Evolutionary conservation across 2,888 invertebrate species (phyloP), one percentile per base, ranked within the genome.

Genomic region (Aphodius sticticus): DNA sequence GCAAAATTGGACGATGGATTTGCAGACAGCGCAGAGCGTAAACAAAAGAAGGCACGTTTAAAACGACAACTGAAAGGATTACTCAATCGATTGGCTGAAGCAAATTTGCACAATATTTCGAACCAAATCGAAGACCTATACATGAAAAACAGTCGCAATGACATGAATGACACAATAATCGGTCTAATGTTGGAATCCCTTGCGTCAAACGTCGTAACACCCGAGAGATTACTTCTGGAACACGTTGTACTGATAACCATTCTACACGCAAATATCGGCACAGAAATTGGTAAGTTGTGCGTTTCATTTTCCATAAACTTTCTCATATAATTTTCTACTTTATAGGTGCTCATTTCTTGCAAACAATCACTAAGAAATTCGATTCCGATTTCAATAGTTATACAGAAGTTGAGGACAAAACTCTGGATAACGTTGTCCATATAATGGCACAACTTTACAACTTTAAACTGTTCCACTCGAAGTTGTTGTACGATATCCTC

Each of bases 261-360:
- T 82, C 88, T 98, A 38, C 97, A 98, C 88, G 96, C 96, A 0
- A 97, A 97, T 88, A 93, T 99, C 69, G 98, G 96, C 14, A 93
- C 93, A 3, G 98, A 99, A 92, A 93, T 99, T 77, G 97, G 97
- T 94, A 86, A 89, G 91, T 87, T 76, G 37, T 26, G 3, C 3
- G 12, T 70, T 69, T 77, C 37, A 71, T 80, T 36, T 76, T 26
- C 9, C n/a, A 16, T 70, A 70, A 12, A 72, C 7, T 6, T 72
- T 26, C 14, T 16, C 3, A 35, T 3, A 36, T 14, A 72, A 72
- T 14, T 76, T 36, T 72, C 15, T 16, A 69, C 6, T 69, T 83
- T 89, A 6, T 87, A 93, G 94, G 95, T 7, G 96, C 96, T 0
- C 94, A 95, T 88, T 96, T 98, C 87, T 89, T 98, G 7, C 95